Conservation (phyloP, 2,797 vertebrate genomes). For the Coluber constrictor region DNA sequence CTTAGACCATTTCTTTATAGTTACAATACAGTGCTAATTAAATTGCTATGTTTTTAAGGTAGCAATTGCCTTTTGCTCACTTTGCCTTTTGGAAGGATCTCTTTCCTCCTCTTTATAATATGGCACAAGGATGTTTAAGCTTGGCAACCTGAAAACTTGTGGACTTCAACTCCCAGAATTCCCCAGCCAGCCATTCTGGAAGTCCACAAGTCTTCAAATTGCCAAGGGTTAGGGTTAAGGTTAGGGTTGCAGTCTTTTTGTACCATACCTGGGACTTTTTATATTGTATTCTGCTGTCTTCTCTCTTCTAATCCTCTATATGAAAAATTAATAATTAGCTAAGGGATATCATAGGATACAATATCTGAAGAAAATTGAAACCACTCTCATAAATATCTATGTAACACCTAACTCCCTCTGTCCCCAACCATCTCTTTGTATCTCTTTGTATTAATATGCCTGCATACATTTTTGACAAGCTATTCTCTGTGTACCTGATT, state of each 20-base stretch:
- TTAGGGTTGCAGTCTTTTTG: not conserved
- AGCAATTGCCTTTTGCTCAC: not conserved
- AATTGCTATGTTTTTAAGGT: not conserved
- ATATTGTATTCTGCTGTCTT: not conserved
- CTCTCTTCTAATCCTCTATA: not conserved
- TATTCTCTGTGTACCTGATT: not conserved
- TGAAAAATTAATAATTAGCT: not conserved
- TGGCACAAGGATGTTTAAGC: not conserved
- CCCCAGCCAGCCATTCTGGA: not conserved
- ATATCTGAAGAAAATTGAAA: not conserved
- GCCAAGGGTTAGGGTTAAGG: not conserved
- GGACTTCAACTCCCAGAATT: not conserved
- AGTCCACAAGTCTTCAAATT: not conserved
- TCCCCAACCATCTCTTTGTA: not conserved
- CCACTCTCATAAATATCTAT: not conserved
- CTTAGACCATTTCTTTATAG: not conserved
- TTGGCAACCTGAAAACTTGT: not conserved
- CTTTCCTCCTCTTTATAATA: not conserved
- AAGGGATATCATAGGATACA: not conserved
- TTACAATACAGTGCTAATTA: not conserved
- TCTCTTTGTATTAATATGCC: no score
- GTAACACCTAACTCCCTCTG: not conserved
- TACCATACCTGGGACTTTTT: not conserved
- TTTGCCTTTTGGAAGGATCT: not conserved
- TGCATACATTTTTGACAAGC: not conserved